phyloP scores from a whole-genome alignment of 1,140 invertebrate genomes.

The Aphis craccivora region DNA sequence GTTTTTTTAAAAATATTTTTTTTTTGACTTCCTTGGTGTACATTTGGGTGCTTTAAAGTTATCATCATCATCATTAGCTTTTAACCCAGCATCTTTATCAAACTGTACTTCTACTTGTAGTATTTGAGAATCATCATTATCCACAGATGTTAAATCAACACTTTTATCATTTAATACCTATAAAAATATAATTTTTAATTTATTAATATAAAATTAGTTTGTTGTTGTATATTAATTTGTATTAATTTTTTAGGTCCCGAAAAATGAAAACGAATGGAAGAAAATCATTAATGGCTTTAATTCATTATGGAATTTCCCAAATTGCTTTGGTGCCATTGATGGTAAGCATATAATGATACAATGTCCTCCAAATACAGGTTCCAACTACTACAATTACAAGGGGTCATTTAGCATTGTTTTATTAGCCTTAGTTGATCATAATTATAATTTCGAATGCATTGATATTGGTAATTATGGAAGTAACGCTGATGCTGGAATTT shows the following conservation, averaged over 20 bases:
- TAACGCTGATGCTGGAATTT: slow-evolving; percentile 56
- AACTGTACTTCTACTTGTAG: too few species aligned
- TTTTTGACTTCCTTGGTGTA: too few species aligned
- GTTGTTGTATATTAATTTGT: too few species aligned
- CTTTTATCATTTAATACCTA: too few species aligned
- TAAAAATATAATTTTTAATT: too few species aligned
- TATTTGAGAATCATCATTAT: too few species aligned
- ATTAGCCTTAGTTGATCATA: slow-evolving; percentile 60
- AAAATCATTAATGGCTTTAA: slow-evolving; percentile 23
- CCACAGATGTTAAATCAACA: too few species aligned
- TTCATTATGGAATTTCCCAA: slow-evolving; percentile 15
- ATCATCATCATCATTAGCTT: not conserved
- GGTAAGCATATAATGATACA: slow-evolving; percentile 61
- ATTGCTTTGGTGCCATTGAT: slow-evolving; percentile 58
- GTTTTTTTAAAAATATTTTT: not conserved
- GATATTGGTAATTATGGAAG: slow-evolving; percentile 57
- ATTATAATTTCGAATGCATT: slow-evolving; percentile 55
- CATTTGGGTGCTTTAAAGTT: too few species aligned
- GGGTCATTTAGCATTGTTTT: slow-evolving; percentile 64
- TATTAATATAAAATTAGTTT: not conserved
- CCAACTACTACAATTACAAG: slow-evolving; percentile 66
- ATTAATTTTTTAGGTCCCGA: slow-evolving; percentile 8
- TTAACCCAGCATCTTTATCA: not conserved
- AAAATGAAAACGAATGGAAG: not conserved
- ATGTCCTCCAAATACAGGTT: slow-evolving; percentile 63